Evolutionary conservation across 2,797 vertebrate genomes (phyloP).

Genomic region (Chloroceryle amazona): DNA sequence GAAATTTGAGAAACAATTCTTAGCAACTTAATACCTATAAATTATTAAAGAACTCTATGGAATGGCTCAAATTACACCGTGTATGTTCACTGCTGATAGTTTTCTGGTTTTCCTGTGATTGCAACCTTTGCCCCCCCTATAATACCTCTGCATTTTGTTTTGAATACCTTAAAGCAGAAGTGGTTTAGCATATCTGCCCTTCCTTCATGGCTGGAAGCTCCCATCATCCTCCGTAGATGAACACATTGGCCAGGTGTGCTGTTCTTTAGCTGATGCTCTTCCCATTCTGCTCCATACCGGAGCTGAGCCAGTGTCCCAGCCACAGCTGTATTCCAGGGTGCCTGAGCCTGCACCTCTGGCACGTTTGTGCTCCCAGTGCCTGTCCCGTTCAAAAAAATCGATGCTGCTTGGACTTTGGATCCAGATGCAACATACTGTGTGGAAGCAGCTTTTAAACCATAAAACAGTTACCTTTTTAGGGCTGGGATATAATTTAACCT

Average conservation of each 20-base stretch:
- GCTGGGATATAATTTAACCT: not conserved
- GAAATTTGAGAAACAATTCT: constrained; percentile 4
- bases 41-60: not conserved
- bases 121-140: not conserved
- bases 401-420: not conserved
- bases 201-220: not conserved
- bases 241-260: not conserved
- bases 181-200: not conserved
- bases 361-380: not conserved
- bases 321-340: not conserved
- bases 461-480: not conserved
- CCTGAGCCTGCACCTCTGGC: not conserved
- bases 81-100: not conserved
- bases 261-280: not conserved
- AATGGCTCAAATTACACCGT: not conserved
- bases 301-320: not conserved
- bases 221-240: not conserved
- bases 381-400: not conserved
- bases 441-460: not conserved
- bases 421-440: not conserved
- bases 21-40: not conserved
- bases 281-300: not conserved
- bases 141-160: not conserved
- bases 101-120: not conserved
- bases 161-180: not conserved